Evolutionary conservation across 2,113 vertebrate species (phyloP).

Genomic region (Phrynosoma platyrhinos): DNA sequence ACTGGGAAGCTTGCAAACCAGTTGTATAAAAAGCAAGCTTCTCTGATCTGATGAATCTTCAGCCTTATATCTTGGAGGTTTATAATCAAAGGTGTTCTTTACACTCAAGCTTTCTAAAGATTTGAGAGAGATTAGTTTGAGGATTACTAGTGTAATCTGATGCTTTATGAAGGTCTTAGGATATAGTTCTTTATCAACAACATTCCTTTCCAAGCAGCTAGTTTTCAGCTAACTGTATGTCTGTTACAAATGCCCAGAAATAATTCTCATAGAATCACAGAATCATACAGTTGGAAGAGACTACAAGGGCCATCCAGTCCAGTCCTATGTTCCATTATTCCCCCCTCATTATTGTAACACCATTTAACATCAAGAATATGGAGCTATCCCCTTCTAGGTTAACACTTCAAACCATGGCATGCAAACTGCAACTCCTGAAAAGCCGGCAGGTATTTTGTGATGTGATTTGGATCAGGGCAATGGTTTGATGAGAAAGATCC

Average conservation of each 20-base stretch:
- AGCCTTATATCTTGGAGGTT: too few species aligned
- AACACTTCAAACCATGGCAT: too few species aligned
- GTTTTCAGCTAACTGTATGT: conserved; percentile 4
- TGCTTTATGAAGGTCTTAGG: neutral
- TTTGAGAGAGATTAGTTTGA: neutral
- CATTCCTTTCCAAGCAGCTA: neutral
- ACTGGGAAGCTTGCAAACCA: neutral
- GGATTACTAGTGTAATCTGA: neutral
- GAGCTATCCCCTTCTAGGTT: too few species aligned
- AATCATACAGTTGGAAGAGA: too few species aligned
- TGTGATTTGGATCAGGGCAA: too few species aligned
- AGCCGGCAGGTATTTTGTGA: too few species aligned
- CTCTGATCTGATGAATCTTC: neutral
- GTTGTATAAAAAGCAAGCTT: neutral
- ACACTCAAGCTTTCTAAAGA: neutral
- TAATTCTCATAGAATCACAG: neutral
- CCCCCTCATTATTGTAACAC: too few species aligned
- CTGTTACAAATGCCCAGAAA: neutral
- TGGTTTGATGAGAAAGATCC: too few species aligned
- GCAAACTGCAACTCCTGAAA: too few species aligned
- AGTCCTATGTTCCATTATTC: too few species aligned
- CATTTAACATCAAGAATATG: too few species aligned
- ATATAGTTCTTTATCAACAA: neutral
- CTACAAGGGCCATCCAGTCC: too few species aligned
- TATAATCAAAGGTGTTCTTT: neutral